Conservation (phyloP, 2,888 invertebrate species). For the Lapara coniferarum region DNA sequence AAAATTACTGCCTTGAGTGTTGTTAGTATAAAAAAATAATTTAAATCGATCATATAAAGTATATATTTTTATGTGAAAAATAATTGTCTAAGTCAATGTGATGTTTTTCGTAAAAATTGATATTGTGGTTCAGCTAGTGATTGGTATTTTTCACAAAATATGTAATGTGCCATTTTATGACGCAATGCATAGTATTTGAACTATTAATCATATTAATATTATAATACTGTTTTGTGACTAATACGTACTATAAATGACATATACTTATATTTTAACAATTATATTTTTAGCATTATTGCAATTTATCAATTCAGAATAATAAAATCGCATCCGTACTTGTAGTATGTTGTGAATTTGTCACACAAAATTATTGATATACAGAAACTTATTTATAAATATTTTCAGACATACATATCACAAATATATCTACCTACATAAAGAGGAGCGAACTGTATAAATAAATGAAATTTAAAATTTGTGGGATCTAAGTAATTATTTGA, state of each 20-base stretch:
- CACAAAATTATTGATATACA: background rate
- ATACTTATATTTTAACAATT: background rate
- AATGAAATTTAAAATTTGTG: background rate
- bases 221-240: background rate
- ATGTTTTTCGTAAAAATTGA: background rate
- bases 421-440: background rate
- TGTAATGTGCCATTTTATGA: slow-evolving; percentile 9
- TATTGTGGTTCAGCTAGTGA: slow-evolving; percentile 4
- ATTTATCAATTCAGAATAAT: background rate
- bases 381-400: slow-evolving; percentile 3
- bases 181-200: background rate
- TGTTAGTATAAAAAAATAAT: background rate
- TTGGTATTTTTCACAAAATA: background rate
- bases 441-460: background rate
- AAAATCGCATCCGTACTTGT: background rate
- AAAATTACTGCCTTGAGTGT: background rate
- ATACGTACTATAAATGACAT: background rate
- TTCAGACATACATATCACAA: slow-evolving; percentile 6
- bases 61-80: background rate
- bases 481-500: background rate
- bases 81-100: background rate
- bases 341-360: background rate
- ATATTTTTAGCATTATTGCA: background rate
- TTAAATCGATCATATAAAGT: background rate
- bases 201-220: background rate